phyloP scores from a whole-genome alignment of 1,140 invertebrate genomes.

The Lycorma delicatula region DNA sequence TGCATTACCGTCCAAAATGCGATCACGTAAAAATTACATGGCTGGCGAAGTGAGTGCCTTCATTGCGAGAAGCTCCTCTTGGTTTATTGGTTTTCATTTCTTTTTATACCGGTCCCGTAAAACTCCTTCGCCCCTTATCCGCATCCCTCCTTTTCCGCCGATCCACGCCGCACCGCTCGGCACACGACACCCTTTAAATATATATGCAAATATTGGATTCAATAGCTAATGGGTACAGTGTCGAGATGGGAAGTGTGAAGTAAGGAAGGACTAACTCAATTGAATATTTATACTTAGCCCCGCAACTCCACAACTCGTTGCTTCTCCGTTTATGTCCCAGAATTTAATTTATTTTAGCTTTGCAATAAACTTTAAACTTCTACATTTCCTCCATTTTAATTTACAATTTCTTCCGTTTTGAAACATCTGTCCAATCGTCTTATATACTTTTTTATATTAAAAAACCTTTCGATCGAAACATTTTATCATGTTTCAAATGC shows the following conservation, averaged over 20 bases:
- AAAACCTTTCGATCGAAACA: too few species aligned
- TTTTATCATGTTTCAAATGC: too few species aligned
- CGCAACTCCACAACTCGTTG: background rate
- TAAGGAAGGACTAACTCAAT: conserved; percentile 11
- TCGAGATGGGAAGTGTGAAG: conserved; percentile 8
- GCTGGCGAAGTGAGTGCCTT: background rate
- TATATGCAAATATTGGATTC: conserved; percentile 22
- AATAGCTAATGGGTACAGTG: conserved; percentile 8
- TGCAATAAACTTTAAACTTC: conserved; percentile 5
- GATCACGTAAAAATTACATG: conserved; percentile 12
- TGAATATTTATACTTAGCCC: conserved; percentile 11
- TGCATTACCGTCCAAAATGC: background rate
- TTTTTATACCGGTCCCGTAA: conserved; percentile 20
- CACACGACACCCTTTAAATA: conserved; percentile 13
- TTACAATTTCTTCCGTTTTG: background rate
- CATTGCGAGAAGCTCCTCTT: too few species aligned
- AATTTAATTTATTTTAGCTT: conserved; percentile 1
- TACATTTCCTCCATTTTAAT: conserved; percentile 4
- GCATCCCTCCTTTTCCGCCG: background rate
- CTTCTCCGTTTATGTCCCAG: conserved; percentile 2
- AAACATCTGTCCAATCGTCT: too few species aligned
- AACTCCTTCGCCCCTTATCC: background rate
- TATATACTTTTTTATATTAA: too few species aligned
- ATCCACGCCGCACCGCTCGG: background rate
- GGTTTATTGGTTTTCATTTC: conserved; percentile 21